Base-by-base conservation (phyloP, 2,113 vertebrate species). In the Aspidoscelis tigris region DNA sequence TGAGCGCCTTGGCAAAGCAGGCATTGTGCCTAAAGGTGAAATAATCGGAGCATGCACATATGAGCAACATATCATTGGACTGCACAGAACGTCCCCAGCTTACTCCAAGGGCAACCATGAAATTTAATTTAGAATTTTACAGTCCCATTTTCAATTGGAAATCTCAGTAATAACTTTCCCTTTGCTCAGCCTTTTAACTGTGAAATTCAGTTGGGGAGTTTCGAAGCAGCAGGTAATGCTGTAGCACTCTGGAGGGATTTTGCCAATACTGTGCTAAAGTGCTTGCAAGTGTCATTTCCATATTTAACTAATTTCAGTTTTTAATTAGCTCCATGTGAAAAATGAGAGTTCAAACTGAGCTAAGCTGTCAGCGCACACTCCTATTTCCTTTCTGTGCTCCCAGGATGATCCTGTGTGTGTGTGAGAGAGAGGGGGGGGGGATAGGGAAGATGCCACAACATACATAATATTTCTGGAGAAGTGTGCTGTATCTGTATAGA, bases 291-390 rank as follows among this genome's bases (percentile, higher is more conserved):
- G 96, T 97, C 96, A 96, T 97, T 97, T 97, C 96, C 96, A 97
- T 96, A 96, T 97, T 97, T 97, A 97, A 97, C 96, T 97, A 97
- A 96, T 97, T 97, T 96, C 95, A 95, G 96, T 96, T 97, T 97
- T 97, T 97, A 97, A 97, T 97, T 97, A 97, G 96, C 96, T 97
- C 96, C 92, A 71, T 96, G 96, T 96, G 95, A 96, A 96, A 97
- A 96, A 97, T 96, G 94, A 95, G 95, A 92, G 95, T 95, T 95
- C 96, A 95, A 4, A 94, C 95, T 96, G 96, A 96, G 96, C 96
- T 96, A 95, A 95, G 96, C 96, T 96, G 96, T 96, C 96, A 96
- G 95, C 93, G 84, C 70, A 95, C 94, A 96, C 94, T 92, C 94
- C 92, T 96, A 96, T 96, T 97, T 96, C 96, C 94, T 96, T 95